Percentiles rank a stretch among this genome's conserved stretches.
Conservation (phyloP, 2,888 invertebrate genomes). For the Eristalis intricaria region DNA sequence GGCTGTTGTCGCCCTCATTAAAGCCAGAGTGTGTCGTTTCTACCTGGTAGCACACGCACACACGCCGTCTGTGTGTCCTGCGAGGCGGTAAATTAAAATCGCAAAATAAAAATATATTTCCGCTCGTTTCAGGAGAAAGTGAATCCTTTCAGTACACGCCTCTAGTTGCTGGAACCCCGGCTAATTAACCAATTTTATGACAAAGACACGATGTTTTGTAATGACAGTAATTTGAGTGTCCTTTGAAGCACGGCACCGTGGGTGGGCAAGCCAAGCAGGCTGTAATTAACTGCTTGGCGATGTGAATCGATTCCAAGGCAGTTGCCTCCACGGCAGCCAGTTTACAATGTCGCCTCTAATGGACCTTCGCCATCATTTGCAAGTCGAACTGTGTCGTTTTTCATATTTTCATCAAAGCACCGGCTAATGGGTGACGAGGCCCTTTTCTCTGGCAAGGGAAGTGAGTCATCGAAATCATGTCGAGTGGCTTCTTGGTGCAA, state of each 20-base stretch:
- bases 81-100: not conserved
- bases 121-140: not conserved
- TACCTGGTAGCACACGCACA: not conserved
- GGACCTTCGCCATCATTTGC: not conserved
- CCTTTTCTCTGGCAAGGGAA: not conserved
- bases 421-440: not conserved
- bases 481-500: not conserved
- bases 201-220: not conserved
- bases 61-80: not conserved
- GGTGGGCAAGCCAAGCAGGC: not conserved
- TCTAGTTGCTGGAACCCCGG: not conserved
- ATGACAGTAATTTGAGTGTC: not conserved
- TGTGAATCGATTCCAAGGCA: not conserved
- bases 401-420: not conserved
- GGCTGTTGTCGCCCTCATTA: not conserved
- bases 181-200: not conserved
- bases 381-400: not conserved
- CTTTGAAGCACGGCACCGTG: not conserved
- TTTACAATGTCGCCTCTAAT: not conserved
- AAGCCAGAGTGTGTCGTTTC: not conserved
- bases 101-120: not conserved
- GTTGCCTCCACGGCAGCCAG: not conserved
- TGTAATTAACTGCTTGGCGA: not conserved
- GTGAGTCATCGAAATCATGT: not conserved
- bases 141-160: not conserved